Evolutionary conservation across 2,888 invertebrate species (phyloP), one percentile per base, ranked within the genome.

Genomic region (Plagodis dolabraria): DNA sequence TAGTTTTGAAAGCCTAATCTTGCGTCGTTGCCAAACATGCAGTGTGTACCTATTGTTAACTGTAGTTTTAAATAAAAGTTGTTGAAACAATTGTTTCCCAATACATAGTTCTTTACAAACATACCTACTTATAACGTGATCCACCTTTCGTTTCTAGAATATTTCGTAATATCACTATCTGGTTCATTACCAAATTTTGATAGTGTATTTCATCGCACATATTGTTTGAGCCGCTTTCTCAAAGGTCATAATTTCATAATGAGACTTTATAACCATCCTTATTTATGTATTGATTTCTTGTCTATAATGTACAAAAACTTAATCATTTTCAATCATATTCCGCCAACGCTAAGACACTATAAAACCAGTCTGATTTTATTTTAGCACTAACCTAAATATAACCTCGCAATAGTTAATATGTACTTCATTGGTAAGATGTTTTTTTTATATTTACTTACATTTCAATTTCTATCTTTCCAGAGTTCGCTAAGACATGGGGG

Each of bases 401-500:
- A 22, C 22, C 4, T 22, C 22, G 22, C 22, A 22, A 22, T 22
- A 22, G 22, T 22, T 22, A 22, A 22, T 22, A 22, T 22, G 22
- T 22, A 22, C n/a, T 22, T 22, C 22, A 22, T 22, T n/a, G n/a
- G n/a, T n/a, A n/a, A n/a, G n/a, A n/a, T n/a, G 2, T 22, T 2
- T 22, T 22, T 38, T 8, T 38, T 8, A 38, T 38, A 38, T 38
- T 38, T 38, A 7, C 38, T 7, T 49, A 52, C 34, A 42, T 51
- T 45, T 40, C 2, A 12, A 10, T 68, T 79, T 80, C 69, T 73
- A 56, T 79, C 64, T 65, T 60, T 93, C 58, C 93, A 92, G 92
- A 89, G 89, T 91, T 90, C 89, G 76, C 86, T 81, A 85, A 84
- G 87, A 86, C 76, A 93, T 92, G 92, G 90, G 91, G 84, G 85